Evolutionary conservation across 2,888 invertebrate genomes (phyloP).

Genomic region (Agriopis leucophaearia): DNA sequence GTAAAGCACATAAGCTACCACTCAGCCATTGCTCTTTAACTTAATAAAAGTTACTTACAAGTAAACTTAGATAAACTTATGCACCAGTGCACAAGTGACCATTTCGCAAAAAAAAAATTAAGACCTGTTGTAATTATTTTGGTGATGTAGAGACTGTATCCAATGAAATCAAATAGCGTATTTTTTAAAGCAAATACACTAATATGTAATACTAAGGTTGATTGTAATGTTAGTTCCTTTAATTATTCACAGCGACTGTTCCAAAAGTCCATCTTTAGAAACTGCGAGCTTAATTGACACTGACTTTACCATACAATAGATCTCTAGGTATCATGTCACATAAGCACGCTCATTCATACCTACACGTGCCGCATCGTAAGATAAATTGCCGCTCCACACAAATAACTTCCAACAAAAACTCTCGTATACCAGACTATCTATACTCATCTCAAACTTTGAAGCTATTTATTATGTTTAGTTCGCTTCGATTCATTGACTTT

Average conservation of each 20-base stretch:
- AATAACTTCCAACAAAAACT: constrained; percentile 77
- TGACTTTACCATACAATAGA: constrained; percentile 6
- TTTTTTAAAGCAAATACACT: too few species aligned
- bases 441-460: constrained; percentile 64
- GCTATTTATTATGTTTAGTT: constrained; percentile 82
- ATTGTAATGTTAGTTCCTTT: too few species aligned
- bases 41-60: too few species aligned
- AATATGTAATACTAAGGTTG: too few species aligned
- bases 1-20: too few species aligned
- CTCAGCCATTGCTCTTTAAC: too few species aligned
- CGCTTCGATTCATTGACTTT: constrained; percentile 81
- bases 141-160: too few species aligned
- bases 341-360: constrained; percentile 82
- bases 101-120: too few species aligned
- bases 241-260: neutral
- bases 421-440: constrained; percentile 62
- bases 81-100: too few species aligned
- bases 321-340: constrained; percentile 43
- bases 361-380: constrained; percentile 75
- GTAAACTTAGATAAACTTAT: too few species aligned
- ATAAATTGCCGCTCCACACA: constrained; percentile 81
- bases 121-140: too few species aligned
- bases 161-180: too few species aligned
- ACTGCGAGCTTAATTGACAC: neutral
- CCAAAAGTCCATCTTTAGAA: neutral